phyloP scores from a whole-genome alignment of 2,888 invertebrate species.

The Itoplectis maculator region DNA sequence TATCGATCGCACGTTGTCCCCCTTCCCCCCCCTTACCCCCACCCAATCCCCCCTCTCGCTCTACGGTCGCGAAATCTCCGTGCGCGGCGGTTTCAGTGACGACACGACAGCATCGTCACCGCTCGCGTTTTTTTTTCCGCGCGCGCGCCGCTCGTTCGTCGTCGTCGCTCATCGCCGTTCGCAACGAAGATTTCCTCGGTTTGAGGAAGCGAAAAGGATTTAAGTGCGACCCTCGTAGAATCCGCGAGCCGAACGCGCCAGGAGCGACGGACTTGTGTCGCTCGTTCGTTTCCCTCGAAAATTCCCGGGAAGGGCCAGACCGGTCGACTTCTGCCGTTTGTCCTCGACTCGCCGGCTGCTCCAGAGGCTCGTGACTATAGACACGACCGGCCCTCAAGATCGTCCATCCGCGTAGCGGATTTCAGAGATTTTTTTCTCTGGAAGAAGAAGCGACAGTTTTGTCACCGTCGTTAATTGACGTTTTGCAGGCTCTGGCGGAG shows the following conservation, averaged over 20 bases:
- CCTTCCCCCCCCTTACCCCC: conserved; percentile 19
- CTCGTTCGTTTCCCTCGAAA: neutral
- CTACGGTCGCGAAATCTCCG: conserved; percentile 29
- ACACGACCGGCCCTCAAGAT: neutral
- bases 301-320: conserved; percentile 21
- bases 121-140: conserved; percentile 54
- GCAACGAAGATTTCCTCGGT: neutral
- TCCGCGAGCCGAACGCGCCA: no score
- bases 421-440: neutral
- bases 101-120: conserved; percentile 45
- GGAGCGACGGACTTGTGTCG: no score
- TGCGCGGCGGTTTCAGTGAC: conserved; percentile 50
- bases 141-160: neutral
- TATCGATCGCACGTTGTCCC: conserved; percentile 66
- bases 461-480: neutral
- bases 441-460: neutral
- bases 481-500: conserved; percentile 83
- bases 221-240: neutral
- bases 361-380: no score
- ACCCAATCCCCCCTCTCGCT: no score
- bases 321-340: neutral
- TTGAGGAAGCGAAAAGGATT: neutral
- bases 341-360: neutral
- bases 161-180: no score
- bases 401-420: neutral